Evolutionary conservation across 2,113 vertebrate species (phyloP), one percentile per base, ranked within the genome.

Genomic region (Megalops atlanticus): DNA sequence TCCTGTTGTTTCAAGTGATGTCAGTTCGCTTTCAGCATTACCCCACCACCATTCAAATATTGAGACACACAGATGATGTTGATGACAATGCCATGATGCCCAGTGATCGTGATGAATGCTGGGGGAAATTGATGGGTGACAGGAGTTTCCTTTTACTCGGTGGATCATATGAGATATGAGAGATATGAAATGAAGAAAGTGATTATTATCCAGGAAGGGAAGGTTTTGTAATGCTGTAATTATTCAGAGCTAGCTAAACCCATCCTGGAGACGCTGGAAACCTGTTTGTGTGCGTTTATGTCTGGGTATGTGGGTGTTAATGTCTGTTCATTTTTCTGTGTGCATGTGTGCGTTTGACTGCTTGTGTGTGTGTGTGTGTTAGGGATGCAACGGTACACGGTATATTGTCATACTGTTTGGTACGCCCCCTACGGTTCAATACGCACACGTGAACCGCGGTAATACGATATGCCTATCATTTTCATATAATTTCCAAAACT

Each of bases 341-440:
- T 78, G 77, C 84, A 83, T 74, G 84, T 71, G 76, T 68, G 73
- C 68, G 49, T 81, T 15, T 76, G n/a, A 33, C 4, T 49, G 74
- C 7, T 1, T 47, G 58, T 72, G 72, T 85, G 27, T 77, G 68
- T 71, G 36, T 69, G 54, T 71, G 71, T 70, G 64, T 52, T 8
- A 71, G 75, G 70, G 72, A n/a, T n/a, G n/a, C n/a, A n/a, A n/a
- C n/a, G n/a, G n/a, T n/a, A n/a, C n/a, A n/a, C n/a, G n/a, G n/a
- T n/a, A n/a, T n/a, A n/a, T n/a, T n/a, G n/a, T n/a, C n/a, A n/a
- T n/a, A n/a, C n/a, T n/a, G n/a, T n/a, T n/a, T n/a, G n/a, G n/a
- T n/a, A n/a, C n/a, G n/a, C n/a, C n/a, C n/a, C n/a, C n/a, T n/a
- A n/a, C n/a, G n/a, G n/a, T n/a, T n/a, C n/a, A n/a, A n/a, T n/a